Percentiles rank a stretch among this genome's conserved stretches.
Evolutionary conservation across 1,140 invertebrate species (phyloP).

Genomic region (Lordiphosa collinella): DNA sequence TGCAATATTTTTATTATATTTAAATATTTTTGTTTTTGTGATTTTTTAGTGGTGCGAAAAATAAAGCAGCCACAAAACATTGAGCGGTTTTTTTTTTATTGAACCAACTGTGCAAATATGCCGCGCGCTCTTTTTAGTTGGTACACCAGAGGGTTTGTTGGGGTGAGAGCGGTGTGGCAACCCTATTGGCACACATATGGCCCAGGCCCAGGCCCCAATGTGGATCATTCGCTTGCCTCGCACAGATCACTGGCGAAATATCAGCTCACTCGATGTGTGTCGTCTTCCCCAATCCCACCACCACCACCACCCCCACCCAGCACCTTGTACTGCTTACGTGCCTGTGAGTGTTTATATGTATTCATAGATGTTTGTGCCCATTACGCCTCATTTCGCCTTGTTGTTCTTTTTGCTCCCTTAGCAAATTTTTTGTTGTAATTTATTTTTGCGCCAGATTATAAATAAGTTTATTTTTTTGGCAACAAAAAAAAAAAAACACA

Average conservation of each 20-base stretch:
- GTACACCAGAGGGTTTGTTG: neutral
- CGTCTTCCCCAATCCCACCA: slow-evolving; percentile 1
- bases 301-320: slow-evolving; percentile 7
- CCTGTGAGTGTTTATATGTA: slow-evolving; percentile 14
- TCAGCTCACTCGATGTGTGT: slow-evolving; percentile 22
- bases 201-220: neutral
- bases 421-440: slow-evolving; percentile 40
- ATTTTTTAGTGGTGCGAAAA: slow-evolving; percentile 17
- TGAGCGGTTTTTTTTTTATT: slow-evolving; percentile 35
- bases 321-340: slow-evolving; percentile 33
- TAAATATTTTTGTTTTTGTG: slow-evolving; percentile 21
- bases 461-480: slow-evolving; percentile 44
- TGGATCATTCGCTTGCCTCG: slow-evolving; percentile 9
- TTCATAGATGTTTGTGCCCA: slow-evolving; percentile 19
- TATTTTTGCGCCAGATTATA: slow-evolving; percentile 50
- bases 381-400: slow-evolving; percentile 40
- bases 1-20: slow-evolving; percentile 66
- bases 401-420: slow-evolving; percentile 42
- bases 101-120: slow-evolving; percentile 70
- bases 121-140: slow-evolving; percentile 2
- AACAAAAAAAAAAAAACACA: slow-evolving; percentile 6
- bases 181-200: slow-evolving; percentile 1
- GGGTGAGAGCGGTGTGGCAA: neutral
- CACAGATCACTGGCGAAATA: slow-evolving; percentile 32
- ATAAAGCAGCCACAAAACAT: slow-evolving; percentile 34